A percentile compares a stretch with the other conserved stretches of the same genome.
Evolutionary conservation across 2,888 invertebrate species (phyloP).

Genomic region (Apodemia hepburni): DNA sequence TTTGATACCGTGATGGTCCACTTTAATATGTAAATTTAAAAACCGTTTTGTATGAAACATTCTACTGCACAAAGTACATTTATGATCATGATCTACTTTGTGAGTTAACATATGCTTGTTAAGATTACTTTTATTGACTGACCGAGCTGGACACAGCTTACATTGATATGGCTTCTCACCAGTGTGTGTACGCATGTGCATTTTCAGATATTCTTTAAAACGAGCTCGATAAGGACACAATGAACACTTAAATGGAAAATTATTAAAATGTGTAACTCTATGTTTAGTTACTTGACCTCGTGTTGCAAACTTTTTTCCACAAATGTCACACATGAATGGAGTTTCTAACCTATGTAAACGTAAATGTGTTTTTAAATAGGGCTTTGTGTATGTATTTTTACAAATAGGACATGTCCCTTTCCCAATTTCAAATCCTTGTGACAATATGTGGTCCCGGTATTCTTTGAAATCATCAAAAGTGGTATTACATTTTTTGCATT

Average conservation of each 20-base stretch:
- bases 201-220: slow-evolving; percentile 57
- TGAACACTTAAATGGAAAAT: slow-evolving; percentile 58
- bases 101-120: slow-evolving; percentile 61
- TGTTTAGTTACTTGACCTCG: slow-evolving; percentile 56
- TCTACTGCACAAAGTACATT: slow-evolving; percentile 55
- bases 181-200: slow-evolving; percentile 68
- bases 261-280: slow-evolving; percentile 56
- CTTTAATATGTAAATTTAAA: slow-evolving; percentile 60
- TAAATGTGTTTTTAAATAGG: slow-evolving; percentile 57
- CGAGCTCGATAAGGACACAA: slow-evolving; percentile 65
- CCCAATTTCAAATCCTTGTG: slow-evolving; percentile 56
- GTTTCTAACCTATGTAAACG: slow-evolving; percentile 44
- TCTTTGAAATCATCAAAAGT: slow-evolving; percentile 49
- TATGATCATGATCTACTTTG: slow-evolving; percentile 49
- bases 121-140: slow-evolving; percentile 64
- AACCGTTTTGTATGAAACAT: slow-evolving; percentile 57
- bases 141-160: slow-evolving; percentile 54
- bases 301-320: slow-evolving; percentile 57
- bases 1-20: slow-evolving; percentile 60
- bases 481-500: slow-evolving; percentile 53
- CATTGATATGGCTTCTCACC: slow-evolving; percentile 69
- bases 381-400: slow-evolving; percentile 49
- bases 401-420: slow-evolving; percentile 53
- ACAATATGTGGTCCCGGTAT: slow-evolving; percentile 50
- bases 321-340: slow-evolving; percentile 61